Conservation (phyloP, 2,797 vertebrate genomes). For the Takifugu ocellatus region DNA sequence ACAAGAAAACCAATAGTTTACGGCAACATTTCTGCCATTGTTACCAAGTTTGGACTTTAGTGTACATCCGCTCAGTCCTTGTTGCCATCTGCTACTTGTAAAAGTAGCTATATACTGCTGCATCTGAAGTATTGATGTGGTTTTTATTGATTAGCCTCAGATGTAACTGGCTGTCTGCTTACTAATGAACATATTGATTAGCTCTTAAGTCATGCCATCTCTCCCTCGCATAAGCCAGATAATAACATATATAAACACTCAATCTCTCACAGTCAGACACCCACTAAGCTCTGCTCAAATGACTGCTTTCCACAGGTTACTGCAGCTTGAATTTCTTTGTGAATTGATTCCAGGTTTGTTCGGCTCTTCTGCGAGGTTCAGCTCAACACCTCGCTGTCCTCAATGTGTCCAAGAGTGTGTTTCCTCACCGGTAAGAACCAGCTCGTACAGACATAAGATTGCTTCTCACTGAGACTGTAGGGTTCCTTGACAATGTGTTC, state of each 20-base stretch:
- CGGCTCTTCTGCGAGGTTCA: constrained; percentile 89
- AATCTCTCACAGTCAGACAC: not conserved
- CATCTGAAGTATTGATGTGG: constrained; percentile 55
- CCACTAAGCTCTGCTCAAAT: not conserved
- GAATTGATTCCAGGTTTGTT: constrained; percentile 81
- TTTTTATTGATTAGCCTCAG: constrained; percentile 64
- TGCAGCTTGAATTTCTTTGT: not conserved
- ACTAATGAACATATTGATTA: constrained; percentile 55
- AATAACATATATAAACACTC: constrained; percentile 1
- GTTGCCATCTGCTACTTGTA: no score
- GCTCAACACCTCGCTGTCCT: constrained; percentile 86
- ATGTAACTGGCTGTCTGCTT: constrained; percentile 63
- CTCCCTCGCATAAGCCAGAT: not conserved
- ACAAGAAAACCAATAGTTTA: no score
- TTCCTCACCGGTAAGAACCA: constrained; percentile 86
- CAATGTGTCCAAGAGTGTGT: constrained; percentile 88
- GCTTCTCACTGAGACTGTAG: not conserved
- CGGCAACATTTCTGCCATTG: no score
- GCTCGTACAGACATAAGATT: no score
- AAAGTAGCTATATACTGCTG: not conserved
- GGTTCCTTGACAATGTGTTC: not conserved
- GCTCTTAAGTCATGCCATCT: constrained; percentile 39
- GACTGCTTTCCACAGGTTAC: not conserved
- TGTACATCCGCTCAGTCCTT: no score
- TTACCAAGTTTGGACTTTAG: no score